Base-by-base conservation (phyloP, 2,888 invertebrate genomes). In the Andrena hattorfiana region DNA sequence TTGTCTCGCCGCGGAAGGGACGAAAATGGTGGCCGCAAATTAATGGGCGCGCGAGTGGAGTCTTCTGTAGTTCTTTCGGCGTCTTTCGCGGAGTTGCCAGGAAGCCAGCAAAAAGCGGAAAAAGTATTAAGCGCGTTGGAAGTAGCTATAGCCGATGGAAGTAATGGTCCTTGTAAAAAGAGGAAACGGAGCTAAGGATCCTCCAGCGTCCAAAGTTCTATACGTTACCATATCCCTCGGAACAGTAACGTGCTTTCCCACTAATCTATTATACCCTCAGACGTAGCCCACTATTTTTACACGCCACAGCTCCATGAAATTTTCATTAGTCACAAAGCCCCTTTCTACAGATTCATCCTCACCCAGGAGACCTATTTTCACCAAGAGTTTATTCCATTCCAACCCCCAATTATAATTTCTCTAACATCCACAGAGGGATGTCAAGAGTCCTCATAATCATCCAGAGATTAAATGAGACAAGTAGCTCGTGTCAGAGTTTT, bases 91-190 rank as follows among this genome's bases (percentile, higher is more conserved):
- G 56, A 63, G 64, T 75, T 76, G 82, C 82, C 82, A 82, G 82
- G 76, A 82, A 82, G 71, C 67, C 28, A 8, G 70, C 54, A 76
- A 82, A 70, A 82, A 82, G 71, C 49, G 63, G 67, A 82, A 82
- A 82, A 82, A 82, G 67, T 82, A 82, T 82, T 81, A 81, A 82
- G 76, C 82, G 68, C 83, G 71, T 42, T 82, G 82, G 82, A 80
- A 81, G 82, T 71, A 51, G 82, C 75, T 81, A 75, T 76, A 67
- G 83, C 68, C 42, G 76, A 76, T 71, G 71, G 67, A 64, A 82
- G 82, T 82, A 82, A 82, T 81, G 82, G 82, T 76, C 71, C 81
- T 76, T 63, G 75, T 70, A 68, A 81, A 81, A 82, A 81, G 82
- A 75, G 76, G 48, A 71, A 81, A 30, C 69, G 35, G 30, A 56